Percentiles rank a stretch among this genome's conserved stretches.
Evolutionary conservation across 2,113 vertebrate genomes (phyloP).

Genomic region (Podocnemis expansa): DNA sequence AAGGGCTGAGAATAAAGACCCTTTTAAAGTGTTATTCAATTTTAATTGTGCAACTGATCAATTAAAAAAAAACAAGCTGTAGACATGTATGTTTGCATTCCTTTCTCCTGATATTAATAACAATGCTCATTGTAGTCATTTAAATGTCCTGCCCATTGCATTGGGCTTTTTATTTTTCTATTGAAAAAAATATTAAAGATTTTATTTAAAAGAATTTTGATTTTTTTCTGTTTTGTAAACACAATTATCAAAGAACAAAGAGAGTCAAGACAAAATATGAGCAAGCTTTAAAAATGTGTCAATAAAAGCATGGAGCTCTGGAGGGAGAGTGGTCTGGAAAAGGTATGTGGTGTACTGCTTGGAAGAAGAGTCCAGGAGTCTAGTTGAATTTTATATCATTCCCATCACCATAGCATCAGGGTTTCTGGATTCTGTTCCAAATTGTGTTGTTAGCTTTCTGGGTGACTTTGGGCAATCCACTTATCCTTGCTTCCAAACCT

Average conservation of each 20-base stretch:
- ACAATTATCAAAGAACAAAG: not conserved
- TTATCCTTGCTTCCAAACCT: not conserved
- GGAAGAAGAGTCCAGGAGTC: not conserved
- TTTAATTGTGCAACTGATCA: not conserved
- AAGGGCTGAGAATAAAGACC: not conserved
- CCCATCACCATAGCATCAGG: not conserved
- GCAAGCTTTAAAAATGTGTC: not conserved
- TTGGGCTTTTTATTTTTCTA: not conserved
- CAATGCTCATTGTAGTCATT: not conserved
- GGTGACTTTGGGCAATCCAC: not conserved
- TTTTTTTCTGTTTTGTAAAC: not conserved
- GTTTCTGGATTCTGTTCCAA: not conserved
- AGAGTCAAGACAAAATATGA: not conserved
- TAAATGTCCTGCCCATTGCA: not conserved
- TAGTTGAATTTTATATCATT: not conserved
- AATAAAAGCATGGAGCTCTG: accelerated
- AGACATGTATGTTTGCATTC: not conserved
- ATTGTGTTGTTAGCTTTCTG: not conserved
- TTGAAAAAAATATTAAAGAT: not conserved
- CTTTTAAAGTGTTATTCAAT: not conserved
- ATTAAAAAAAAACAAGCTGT: not conserved
- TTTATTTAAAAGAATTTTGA: not conserved
- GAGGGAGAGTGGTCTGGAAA: not conserved
- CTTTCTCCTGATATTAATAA: not conserved
- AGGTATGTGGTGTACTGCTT: not conserved